phyloP scores from a whole-genome alignment of 2,797 vertebrate genomes.

The Hypotaenidia philippensis region DNA sequence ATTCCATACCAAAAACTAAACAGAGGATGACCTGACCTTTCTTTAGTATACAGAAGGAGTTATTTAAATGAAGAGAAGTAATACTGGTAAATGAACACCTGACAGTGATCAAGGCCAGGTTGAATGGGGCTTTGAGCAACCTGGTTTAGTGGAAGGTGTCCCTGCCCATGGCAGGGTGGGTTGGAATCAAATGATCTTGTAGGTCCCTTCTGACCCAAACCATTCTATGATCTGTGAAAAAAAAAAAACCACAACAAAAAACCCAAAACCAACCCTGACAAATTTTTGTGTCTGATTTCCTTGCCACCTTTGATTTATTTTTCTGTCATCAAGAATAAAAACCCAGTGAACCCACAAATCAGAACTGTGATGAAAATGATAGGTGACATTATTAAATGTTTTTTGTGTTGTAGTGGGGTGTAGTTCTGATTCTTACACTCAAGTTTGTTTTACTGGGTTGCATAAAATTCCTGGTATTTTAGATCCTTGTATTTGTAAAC shows the following conservation, averaged over 20 bases:
- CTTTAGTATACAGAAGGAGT: background rate
- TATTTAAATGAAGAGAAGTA: background rate
- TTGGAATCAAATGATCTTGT: no score
- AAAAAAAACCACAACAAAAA: accelerated
- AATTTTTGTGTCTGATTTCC: background rate
- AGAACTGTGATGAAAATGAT: background rate
- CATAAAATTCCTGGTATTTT: background rate
- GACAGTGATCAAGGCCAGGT: no score
- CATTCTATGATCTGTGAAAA: no score
- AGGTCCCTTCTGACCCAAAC: no score
- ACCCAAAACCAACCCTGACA: accelerated
- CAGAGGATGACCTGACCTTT: background rate
- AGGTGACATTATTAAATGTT: background rate
- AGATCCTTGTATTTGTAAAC: background rate
- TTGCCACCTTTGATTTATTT: background rate
- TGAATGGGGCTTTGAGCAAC: no score
- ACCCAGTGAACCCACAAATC: background rate
- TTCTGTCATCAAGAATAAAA: background rate
- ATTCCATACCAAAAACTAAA: background rate
- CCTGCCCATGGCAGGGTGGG: no score
- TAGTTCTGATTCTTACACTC: background rate
- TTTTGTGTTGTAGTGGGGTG: background rate
- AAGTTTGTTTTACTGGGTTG: background rate
- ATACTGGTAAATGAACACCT: background rate
- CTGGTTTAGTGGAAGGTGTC: no score